These are phyloP conservation scores for Euclidia mi DNA, from an alignment of 2,888 invertebrate genomes.

Conservation along the genomic window DNA sequence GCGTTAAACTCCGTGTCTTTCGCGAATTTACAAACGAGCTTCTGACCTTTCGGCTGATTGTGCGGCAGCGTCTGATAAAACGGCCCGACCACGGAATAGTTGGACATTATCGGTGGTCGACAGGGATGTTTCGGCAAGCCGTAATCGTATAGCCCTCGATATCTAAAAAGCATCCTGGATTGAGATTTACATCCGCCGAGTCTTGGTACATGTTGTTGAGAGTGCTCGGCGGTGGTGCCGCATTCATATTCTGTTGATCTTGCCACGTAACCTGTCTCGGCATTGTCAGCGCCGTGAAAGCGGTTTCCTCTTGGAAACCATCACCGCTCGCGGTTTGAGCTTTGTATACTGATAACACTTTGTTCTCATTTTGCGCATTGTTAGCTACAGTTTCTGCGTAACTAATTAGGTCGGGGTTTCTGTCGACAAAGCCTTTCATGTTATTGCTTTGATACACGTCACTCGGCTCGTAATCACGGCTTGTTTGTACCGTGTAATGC, in stretches of 20 bases:
- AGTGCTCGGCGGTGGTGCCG: conserved; percentile 88
- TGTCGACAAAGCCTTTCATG: conserved; percentile 90
- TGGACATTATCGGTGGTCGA: conserved; percentile 83
- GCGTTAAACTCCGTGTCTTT: conserved; percentile 87
- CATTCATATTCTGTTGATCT: conserved; percentile 86
- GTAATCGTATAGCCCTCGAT: conserved; percentile 94
- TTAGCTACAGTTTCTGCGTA: conserved; percentile 92
- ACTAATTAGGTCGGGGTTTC: conserved; percentile 95
- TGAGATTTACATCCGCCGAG: conserved; percentile 93
- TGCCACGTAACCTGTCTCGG: conserved; percentile 90
- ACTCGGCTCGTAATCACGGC: conserved; percentile 90
- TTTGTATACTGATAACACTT: conserved; percentile 84
- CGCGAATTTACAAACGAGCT: conserved; percentile 85
- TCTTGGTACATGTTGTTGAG: conserved; percentile 90
- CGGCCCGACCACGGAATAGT: conserved; percentile 82
- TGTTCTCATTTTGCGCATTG: conserved; percentile 85
- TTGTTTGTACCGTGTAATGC: conserved; percentile 86
- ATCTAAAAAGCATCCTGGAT: conserved; percentile 94
- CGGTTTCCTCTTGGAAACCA: conserved; percentile 83
- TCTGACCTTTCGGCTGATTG: conserved; percentile 91
- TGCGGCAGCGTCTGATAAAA: conserved; percentile 95
- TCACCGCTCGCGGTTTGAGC: conserved; percentile 76
- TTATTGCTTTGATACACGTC: conserved; percentile 85
- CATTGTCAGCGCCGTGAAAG: conserved; percentile 79
- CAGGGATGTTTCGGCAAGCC: conserved; percentile 92